phyloP scores from a whole-genome alignment of 2,113 vertebrate genomes.

The Lepus europaeus region DNA sequence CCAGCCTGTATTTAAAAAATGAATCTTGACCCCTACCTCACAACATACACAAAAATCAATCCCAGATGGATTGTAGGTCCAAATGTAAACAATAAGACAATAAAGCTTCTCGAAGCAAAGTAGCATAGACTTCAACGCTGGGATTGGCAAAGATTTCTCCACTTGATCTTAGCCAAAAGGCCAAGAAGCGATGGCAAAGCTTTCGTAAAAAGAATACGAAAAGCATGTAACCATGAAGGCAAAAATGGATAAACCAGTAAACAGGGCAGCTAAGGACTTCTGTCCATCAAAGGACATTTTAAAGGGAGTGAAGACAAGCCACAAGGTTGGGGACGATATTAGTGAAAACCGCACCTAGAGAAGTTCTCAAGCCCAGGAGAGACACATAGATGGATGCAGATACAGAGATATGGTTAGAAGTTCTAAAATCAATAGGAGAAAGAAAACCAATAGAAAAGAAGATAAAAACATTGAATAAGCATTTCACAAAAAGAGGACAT shows the following conservation, averaged over 20 bases:
- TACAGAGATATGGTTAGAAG: background rate
- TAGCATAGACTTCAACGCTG: background rate
- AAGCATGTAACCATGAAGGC: background rate
- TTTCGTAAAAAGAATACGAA: constrained; percentile 19
- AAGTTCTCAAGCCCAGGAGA: background rate
- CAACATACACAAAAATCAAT: constrained; percentile 42
- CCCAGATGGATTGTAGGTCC: constrained; percentile 20
- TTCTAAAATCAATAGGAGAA: background rate
- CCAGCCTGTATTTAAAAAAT: constrained; percentile 52
- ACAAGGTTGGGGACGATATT: background rate
- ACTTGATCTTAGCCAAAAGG: no score
- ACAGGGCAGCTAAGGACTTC: background rate
- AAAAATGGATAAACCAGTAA: background rate
- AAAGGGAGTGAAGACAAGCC: background rate
- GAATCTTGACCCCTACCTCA: constrained; percentile 65
- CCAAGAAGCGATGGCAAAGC: background rate
- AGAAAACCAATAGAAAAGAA: background rate
- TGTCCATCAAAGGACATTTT: background rate
- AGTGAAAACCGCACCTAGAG: background rate
- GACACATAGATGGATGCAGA: background rate
- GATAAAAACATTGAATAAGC: background rate
- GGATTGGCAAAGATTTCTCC: background rate
- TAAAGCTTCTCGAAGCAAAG: background rate
- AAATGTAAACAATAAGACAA: background rate
- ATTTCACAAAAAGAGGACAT: background rate